Evolutionary conservation across 2,888 invertebrate genomes (phyloP), one percentile per base, ranked within the genome.

Genomic region (Ariolimax columbianus): DNA sequence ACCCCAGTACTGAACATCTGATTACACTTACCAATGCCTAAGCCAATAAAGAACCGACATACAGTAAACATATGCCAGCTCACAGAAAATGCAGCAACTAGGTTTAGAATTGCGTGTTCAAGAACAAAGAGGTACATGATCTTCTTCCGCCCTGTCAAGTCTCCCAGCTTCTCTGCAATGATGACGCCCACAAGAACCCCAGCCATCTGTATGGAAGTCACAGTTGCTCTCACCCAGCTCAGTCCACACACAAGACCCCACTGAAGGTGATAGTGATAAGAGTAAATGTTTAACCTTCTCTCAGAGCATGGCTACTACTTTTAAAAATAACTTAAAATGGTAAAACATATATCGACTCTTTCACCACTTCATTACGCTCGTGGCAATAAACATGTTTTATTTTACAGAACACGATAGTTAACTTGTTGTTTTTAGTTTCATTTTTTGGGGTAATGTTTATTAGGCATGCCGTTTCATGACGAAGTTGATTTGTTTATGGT

Each of bases 21-120:
- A 14, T 66, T 66, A 30, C 30, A 73, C 75, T 78, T 47, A 83
- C 83, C 77, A 82, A 88, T 68, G 84, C 87, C 38, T 82, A 85
- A 38, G 85, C 87, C 88, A 59, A 66, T 85, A 36, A 55, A 84
- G 40, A 79, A 84, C 36, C 83, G 66, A 23, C 78, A 68, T 1
- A 82, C 88, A 4, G 90, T 88, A 72, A 90, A 91, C 89, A 91
- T 89, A 68, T 89, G 84, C 91, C 91, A 91, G 85, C 77, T 87
- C 19, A 86, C 77, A 11, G 90, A 89, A 83, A 91, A 90, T 19
- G 89, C 89, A 0, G 88, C 86, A 6, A 86, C 79, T 3, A 89
- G 59, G 72, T 90, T 89, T 68, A 90, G 86, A 9, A 86, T 63
- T 0, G 86, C 70, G 40, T 89, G 85, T 2, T 88, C 86, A 4